A percentile compares a stretch with the other conserved stretches of the same genome.
Conservation (phyloP, 2,797 vertebrate genomes). For the Bovichtus variegatus region DNA sequence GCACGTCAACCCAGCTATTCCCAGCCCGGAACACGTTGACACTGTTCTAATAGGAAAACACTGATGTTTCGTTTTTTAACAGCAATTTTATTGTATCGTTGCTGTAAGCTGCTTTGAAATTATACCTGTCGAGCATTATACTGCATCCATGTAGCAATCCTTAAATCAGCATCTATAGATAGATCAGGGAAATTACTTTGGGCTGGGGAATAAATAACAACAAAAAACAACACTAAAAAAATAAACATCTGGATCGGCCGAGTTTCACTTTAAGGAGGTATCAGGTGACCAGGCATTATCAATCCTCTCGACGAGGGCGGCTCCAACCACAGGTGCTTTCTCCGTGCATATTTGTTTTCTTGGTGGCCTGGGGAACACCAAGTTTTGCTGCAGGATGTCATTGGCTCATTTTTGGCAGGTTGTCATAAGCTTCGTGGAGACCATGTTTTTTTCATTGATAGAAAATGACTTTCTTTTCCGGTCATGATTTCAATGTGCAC, state of each 20-base stretch:
- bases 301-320: not conserved
- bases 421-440: no score
- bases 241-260: not conserved
- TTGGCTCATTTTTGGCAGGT: no score
- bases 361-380: no score
- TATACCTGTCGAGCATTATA: not conserved
- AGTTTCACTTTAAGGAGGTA: not conserved
- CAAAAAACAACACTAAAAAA: no score
- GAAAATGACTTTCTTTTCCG: not conserved
- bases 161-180: not conserved
- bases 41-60: not conserved
- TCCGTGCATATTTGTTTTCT: not conserved
- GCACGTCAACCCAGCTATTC: not conserved
- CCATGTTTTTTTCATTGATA: not conserved
- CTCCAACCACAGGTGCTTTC: not conserved
- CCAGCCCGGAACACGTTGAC: not conserved
- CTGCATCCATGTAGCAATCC: not conserved
- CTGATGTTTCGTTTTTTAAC: conserved; percentile 26
- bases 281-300: not conserved
- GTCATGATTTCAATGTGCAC: not conserved
- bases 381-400: no score
- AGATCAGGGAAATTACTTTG: not conserved
- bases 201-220: no score
- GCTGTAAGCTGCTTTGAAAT: not conserved
- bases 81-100: not conserved